Evolutionary conservation across 2,888 invertebrate genomes (phyloP), one percentile per base, ranked within the genome.

Genomic region (Orthonychiurus folsomi): DNA sequence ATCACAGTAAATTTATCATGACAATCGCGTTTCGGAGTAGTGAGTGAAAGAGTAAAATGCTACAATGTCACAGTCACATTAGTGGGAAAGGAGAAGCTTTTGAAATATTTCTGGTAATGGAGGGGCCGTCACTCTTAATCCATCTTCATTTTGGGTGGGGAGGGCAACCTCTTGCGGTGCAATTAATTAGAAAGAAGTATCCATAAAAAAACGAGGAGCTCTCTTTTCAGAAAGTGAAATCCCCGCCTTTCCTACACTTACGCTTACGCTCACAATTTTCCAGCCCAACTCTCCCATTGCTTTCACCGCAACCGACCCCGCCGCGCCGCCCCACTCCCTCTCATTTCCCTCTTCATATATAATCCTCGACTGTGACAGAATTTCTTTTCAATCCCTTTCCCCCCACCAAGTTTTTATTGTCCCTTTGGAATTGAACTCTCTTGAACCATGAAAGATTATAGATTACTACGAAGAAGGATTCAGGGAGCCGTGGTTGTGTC

Each of bases 361-460:
- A 37, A 37, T 37, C 37, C 37, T 52, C 3, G 52, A 20, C 20
- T 23, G 20, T 52, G 20, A 52, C 52, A 21, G 24, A 20, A 52
- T 52, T 52, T 21, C 52, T 52, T 52, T 52, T 52, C 52, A 52
- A 52, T 52, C 20, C 20, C 24, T 37, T 37, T 15, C 37, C 37
- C 15, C 9, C 15, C 37, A 5, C 37, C 5, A 15, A 37, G 37
- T 37, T 20, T 12, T 57, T 57, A n/a, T 57, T 5, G 20, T 57
- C 57, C 47, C 57, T 12, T n/a, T 28, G 47, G 57, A 57, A 57
- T 57, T 57, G 37, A 57, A 28, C 56, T 56, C 56, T 56, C 26
- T 56, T 25, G 56, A 56, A 25, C 25, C 56, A 25, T 56, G 56
- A 56, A 56, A 56, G 52, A 52, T 52, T 52, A 52, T 52, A 23